Percentiles rank a stretch among this genome's conserved stretches.
These are phyloP conservation scores for Syritta pipiens DNA, from an alignment of 2,888 invertebrate species.

Conservation along the genomic window DNA sequence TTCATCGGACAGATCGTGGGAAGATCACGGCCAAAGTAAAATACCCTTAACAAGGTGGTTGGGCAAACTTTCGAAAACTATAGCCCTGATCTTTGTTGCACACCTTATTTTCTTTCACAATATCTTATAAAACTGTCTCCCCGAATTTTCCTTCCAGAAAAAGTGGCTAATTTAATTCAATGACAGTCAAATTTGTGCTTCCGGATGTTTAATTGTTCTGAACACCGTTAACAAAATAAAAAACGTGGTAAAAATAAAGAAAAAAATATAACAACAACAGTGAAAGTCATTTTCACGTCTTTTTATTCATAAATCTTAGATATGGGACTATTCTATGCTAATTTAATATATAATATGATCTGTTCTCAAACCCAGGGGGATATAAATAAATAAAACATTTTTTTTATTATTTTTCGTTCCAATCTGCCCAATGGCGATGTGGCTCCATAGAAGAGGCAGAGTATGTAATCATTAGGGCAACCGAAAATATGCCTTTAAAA, in stretches of 20 bases:
- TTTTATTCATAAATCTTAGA: conserved; percentile 11
- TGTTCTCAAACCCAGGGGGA: background rate
- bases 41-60: no score
- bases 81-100: no score
- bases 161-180: background rate
- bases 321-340: conserved; percentile 4
- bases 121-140: no score
- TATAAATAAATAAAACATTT: background rate
- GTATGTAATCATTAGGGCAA: no score
- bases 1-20: no score
- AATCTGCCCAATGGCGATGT: no score
- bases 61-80: no score
- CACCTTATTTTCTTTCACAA: no score
- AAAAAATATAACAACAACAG: conserved; percentile 15
- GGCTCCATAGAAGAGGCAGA: no score
- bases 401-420: background rate
- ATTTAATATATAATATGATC: background rate
- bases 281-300: conserved; percentile 4
- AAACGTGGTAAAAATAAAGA: background rate
- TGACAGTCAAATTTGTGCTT: background rate
- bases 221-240: conserved; percentile 7
- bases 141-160: background rate
- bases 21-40: no score
- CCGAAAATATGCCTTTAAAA: no score
- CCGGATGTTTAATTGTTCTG: conserved; percentile 1